Evolutionary conservation across 2,888 invertebrate species (phyloP), one percentile per base, ranked within the genome.

Genomic region (Alitta virens): DNA sequence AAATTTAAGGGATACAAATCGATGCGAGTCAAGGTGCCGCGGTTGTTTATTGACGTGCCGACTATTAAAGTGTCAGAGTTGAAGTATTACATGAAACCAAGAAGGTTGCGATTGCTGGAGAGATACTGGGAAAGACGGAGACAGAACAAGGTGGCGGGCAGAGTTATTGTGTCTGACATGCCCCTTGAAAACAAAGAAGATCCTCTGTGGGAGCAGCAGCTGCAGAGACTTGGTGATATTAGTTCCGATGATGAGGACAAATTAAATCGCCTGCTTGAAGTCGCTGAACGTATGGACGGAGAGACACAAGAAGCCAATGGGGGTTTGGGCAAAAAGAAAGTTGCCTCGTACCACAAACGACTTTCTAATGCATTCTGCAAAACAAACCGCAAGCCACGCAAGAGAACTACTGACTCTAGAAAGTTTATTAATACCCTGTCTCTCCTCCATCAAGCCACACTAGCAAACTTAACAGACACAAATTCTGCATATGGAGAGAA

Each of bases 361-460:
- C 51, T 62, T 12, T 62, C 62, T 12, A 57, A 38, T 26, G 62
- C 62, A 25, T 62, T 62, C 43, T 54, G 53, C n/a, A 27, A 42
- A 40, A 50, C 59, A 33, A 53, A 54, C 24, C 25, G 53, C n/a
- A 56, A 50, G 16, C 51, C 52, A 14, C 33, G 40, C 18, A 33
- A 54, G 5, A 63, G 58, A 26, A 33, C 54, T 9, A 54, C 43
- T 18, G 24, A 40, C 27, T 33, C 57, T 7, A 75, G 75, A 21
- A 62, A 21, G 62, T 61, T 75, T 26, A 71, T 76, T 68, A 72
- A 69, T 53, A 75, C 74, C 58, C 63, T 78, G 43, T 74, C 75
- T 23, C 61, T 73, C 21, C 68, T 78, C 1, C 77, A 78, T 71
- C 72, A 76, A 70, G 77, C 77, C 1, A 78, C 78, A 3, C 54